Evolutionary conservation across 2,113 vertebrate genomes (phyloP).

Genomic region (Corythaeola cristata): DNA sequence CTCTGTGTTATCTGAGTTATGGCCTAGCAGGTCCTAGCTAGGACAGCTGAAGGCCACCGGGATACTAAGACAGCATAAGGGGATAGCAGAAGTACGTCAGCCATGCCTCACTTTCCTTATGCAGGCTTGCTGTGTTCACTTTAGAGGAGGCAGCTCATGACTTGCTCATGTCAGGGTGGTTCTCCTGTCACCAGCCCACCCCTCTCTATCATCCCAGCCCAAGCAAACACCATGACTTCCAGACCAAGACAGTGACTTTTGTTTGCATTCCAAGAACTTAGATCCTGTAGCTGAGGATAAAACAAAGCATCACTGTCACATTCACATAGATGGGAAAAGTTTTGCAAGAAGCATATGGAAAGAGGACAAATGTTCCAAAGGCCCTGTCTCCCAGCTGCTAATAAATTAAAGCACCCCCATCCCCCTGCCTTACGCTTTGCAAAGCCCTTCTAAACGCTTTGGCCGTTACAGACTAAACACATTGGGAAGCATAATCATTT

Average conservation of each 20-base stretch:
- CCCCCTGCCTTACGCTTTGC: not conserved
- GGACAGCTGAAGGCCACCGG: no score
- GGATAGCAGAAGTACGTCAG: not conserved
- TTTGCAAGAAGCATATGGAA: not conserved
- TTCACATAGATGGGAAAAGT: not conserved
- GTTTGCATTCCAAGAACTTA: not conserved
- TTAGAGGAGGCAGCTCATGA: not conserved
- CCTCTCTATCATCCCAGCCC: not conserved
- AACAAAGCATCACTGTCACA: not conserved
- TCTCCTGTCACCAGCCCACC: not conserved
- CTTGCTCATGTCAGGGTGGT: not conserved
- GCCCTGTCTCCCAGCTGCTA: not conserved
- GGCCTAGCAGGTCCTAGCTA: not conserved
- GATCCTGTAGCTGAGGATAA: not conserved
- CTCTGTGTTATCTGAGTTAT: not conserved
- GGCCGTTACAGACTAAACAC: slow-evolving; percentile 25
- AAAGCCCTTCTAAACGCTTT: not conserved
- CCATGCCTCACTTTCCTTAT: not conserved
- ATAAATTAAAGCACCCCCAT: not conserved
- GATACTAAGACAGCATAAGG: not conserved
- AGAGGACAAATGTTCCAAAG: slow-evolving; percentile 9
- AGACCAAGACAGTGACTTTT: not conserved
- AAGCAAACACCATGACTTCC: not conserved
- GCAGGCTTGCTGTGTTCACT: not conserved
- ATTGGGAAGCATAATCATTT: not conserved